Base-by-base conservation (phyloP, 2,113 vertebrate genomes). In the Clarias batrachus region DNA sequence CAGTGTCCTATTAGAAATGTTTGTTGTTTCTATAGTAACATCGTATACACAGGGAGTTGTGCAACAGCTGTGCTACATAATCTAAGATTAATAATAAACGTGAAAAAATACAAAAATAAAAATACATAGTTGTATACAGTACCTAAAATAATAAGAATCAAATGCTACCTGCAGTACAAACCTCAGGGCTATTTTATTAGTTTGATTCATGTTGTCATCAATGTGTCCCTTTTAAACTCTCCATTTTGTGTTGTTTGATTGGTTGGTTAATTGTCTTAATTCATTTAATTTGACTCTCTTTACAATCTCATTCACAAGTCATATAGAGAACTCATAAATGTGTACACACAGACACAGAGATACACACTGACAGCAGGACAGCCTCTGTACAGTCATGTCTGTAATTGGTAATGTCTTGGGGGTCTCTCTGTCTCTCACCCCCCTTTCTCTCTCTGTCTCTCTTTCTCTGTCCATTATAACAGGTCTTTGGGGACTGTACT, bases 341-440 rank as follows among this genome's bases (percentile, higher is more conserved):
- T 27, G 14, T 27, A 89, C 8, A 68, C 57, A 80, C 79, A 65
- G 54, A 82, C 62, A 83, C 65, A 52, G 54, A 66, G 25, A 65
- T 94, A 94, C 90, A 88, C 92, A 91, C 88, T 94, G 94, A 95
- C 94, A 94, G 92, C 71, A 94, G 95, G 94, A 92, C 93, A 93
- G 93, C 94, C 95, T 93, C 95, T 96, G 95, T 97, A 96, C 97
- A 97, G 97, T 97, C 97, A 96, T 96, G 96, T 96, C 94, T 96
- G 96, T 98, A 97, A 98, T 98, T 98, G 97, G 97, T 89, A 93
- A 95, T 96, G 96, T 98, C 96, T 97, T 96, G 95, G 96, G 96
- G 95, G 94, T 88, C 91, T 89, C 94, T 93, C 91, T 88, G 87
- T 86, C 59, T 79, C n/a, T 68, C 60, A 81, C 52, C 52, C 37